Evolutionary conservation across 1,140 invertebrate genomes (phyloP).

Genomic region (Drosophila pectinifera): DNA sequence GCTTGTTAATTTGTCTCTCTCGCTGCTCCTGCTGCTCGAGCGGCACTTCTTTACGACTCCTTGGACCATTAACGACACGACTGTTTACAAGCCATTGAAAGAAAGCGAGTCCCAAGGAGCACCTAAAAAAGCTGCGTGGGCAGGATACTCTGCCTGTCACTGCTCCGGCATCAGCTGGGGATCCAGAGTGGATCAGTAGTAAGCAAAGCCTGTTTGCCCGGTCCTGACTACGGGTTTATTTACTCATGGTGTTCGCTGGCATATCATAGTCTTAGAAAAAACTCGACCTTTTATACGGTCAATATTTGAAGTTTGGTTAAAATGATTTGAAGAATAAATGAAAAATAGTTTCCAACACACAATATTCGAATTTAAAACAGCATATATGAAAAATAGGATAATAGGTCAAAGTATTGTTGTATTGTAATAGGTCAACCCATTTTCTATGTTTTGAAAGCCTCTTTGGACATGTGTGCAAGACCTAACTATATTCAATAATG

Average conservation of each 20-base stretch:
- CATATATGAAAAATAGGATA: too few relatives aligned
- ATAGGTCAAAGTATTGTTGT: too few relatives aligned
- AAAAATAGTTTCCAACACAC: too few relatives aligned
- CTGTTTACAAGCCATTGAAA: conserved; percentile 69
- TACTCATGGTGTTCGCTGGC: neutral
- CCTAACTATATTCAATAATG: neutral
- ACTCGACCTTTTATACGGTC: neutral
- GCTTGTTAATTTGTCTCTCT: conserved; percentile 60
- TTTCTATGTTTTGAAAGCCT: too few relatives aligned
- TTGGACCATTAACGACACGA: conserved; percentile 50
- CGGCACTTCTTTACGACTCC: conserved; percentile 37
- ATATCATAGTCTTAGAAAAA: neutral
- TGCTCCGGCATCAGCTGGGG: conserved; percentile 16
- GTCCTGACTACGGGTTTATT: neutral
- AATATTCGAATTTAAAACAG: too few relatives aligned
- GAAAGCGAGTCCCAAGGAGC: conserved; percentile 62
- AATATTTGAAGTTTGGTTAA: neutral
- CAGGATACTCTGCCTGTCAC: conserved; percentile 38
- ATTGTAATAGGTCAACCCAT: too few relatives aligned
- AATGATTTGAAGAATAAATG: too few relatives aligned
- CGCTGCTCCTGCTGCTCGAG: conserved; percentile 44
- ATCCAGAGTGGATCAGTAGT: conserved; percentile 31
- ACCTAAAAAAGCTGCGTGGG: conserved; percentile 44
- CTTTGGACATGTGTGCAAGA: neutral
- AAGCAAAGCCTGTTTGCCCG: conserved; percentile 26